Base-by-base conservation (phyloP, 2,888 invertebrate species). In the Calliopum simillimum region DNA sequence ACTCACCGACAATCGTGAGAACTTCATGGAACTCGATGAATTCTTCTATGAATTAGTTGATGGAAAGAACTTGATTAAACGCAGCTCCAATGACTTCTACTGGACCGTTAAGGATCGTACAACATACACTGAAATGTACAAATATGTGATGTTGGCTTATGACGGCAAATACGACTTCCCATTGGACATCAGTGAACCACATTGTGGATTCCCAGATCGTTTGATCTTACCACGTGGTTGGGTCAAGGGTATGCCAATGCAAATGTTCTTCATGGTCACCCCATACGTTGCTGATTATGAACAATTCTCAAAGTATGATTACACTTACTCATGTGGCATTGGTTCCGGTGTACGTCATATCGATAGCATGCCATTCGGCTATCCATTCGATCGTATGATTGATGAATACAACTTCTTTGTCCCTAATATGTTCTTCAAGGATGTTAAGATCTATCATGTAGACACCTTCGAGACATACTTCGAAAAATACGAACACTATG, bases 381-480 rank as follows among this genome's bases (percentile, higher is more conserved):
- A 90, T 88, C 94, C 94, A 75, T 89, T 94, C 81, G 93, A 94
- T 81, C 91, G 92, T 76, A 87, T 87, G 19, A 89, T 92, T 78
- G 87, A 90, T 67, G 87, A 89, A 61, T 85, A 85, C 62, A 87
- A 87, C 71, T 92, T 91, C 88, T 87, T 87, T 75, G 90, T 90
- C 21, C 89, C 91, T 44, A 93, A 93, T 87, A 90, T 91, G 88
- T 89, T 88, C 83, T 90, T 91, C 82, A 88, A 91, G 76, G 91
- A 91, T 76, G 88, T 90, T 0, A 85, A 86, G 71, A 88, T 93
- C 79, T 91, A 89, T 86, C 91, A 93, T 85, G 88, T 89, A 78
- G 87, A 87, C 62, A 86, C 88, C 68, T 77, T 79, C 53, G 82
- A 86, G 23, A 76, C 76, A 33, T 82, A 83, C 77, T 79, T 77